phyloP scores from a whole-genome alignment of 1,140 invertebrate species.

The Zaprionus capensis region DNA sequence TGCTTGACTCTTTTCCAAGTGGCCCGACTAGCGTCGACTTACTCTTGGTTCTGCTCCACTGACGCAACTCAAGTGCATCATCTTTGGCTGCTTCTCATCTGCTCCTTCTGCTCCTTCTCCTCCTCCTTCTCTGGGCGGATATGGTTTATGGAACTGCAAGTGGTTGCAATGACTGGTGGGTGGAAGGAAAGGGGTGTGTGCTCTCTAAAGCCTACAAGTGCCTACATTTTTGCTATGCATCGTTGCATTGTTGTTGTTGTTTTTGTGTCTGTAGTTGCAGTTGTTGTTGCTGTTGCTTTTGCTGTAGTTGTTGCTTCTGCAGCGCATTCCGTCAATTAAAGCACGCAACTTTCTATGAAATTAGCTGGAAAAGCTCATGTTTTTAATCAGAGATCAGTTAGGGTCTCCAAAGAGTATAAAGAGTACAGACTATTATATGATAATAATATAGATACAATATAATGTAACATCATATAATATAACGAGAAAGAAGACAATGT shows the following conservation, averaged over 20 bases:
- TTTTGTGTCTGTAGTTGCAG: not conserved
- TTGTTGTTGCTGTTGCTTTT: conserved; percentile 9
- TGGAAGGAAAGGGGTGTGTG: not conserved
- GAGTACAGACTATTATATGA: not conserved
- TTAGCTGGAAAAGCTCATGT: conserved; percentile 40
- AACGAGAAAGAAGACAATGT: not conserved
- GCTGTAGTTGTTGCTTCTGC: conserved; percentile 6
- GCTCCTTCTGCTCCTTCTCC: not conserved
- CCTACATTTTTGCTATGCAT: conserved; percentile 38
- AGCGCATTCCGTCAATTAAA: conserved; percentile 52
- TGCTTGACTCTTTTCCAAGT: not conserved
- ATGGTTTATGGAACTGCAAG: conserved; percentile 42
- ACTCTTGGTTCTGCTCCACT: conserved; percentile 47
- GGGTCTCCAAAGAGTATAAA: not conserved
- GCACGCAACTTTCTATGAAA: conserved; percentile 73
- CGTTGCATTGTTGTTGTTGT: conserved; percentile 21
- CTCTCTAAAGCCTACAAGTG: not conserved
- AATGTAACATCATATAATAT: not conserved
- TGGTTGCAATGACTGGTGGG: not conserved
- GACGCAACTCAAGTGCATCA: conserved; percentile 42
- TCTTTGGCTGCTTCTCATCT: conserved; percentile 1
- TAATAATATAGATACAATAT: not conserved
- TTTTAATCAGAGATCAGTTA: not conserved
- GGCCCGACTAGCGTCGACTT: conserved; percentile 1
- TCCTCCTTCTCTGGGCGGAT: conserved; percentile 9